A percentile compares a stretch with the other conserved stretches of the same genome.
Conservation (phyloP, 2,888 invertebrate genomes). For the Exocentrus adspersus region DNA sequence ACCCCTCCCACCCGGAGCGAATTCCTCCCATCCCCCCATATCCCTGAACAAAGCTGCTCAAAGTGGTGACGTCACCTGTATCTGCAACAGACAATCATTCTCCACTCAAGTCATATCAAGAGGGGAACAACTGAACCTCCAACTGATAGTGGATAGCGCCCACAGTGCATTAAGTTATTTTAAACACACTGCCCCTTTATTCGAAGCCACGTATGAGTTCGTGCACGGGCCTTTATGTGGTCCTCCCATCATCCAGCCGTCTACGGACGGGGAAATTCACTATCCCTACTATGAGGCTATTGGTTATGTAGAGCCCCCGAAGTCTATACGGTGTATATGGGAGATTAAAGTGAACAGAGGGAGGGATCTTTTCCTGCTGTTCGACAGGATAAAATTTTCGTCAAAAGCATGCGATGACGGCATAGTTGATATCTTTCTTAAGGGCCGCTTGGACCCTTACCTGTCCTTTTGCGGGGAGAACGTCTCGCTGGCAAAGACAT, state of each 20-base stretch:
- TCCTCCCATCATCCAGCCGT: conserved; percentile 81
- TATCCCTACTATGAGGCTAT: conserved; percentile 87
- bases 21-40: conserved; percentile 63
- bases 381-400: conserved; percentile 87
- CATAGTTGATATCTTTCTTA: conserved; percentile 79
- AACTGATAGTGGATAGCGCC: conserved; percentile 83
- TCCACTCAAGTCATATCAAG: conserved; percentile 77
- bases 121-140: conserved; percentile 83
- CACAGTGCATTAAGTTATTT: conserved; percentile 90
- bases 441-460: conserved; percentile 73
- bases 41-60: conserved; percentile 72
- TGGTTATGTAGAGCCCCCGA: conserved; percentile 73
- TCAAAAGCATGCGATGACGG: conserved; percentile 89
- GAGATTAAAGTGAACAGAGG: conserved; percentile 80
- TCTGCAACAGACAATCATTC: conserved; percentile 74
- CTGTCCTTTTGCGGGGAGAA: conserved; percentile 88
- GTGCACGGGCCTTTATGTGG: conserved; percentile 91
- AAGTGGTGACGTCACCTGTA: conserved; percentile 76
- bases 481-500: conserved; percentile 80
- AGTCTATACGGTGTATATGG: conserved; percentile 68
- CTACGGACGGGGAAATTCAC: conserved; percentile 86
- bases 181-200: conserved; percentile 84
- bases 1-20: conserved; percentile 65
- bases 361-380: conserved; percentile 86
- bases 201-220: conserved; percentile 89